Percentiles rank a stretch among this genome's conserved stretches.
phyloP scores from a whole-genome alignment of 2,888 invertebrate genomes.

The Alcis repandata region DNA sequence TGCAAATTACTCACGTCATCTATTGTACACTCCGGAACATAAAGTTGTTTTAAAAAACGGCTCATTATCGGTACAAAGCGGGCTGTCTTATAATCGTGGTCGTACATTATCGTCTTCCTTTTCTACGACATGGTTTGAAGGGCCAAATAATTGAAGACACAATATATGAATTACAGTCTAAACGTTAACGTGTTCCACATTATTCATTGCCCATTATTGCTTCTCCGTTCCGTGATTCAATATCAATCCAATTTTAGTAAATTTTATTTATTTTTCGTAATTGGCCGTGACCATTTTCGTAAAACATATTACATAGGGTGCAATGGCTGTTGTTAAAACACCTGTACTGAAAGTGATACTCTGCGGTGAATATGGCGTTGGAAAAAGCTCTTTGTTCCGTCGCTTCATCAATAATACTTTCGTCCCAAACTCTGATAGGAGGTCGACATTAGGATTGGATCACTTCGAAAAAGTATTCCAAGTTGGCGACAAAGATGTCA shows the following conservation, averaged over 20 bases:
- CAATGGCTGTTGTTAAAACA: slow-evolving; percentile 93
- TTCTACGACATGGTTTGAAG: too few species aligned
- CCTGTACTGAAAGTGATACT: slow-evolving; percentile 97
- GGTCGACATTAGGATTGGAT: slow-evolving; percentile 96
- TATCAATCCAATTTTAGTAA: neutral
- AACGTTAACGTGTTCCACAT: too few species aligned
- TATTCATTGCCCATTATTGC: too few species aligned
- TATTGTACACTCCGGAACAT: too few species aligned
- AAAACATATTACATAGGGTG: slow-evolving; percentile 11
- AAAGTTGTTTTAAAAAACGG: too few species aligned
- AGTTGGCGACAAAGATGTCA: slow-evolving; percentile 91
- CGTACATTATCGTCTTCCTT: too few species aligned
- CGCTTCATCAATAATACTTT: slow-evolving; percentile 96
- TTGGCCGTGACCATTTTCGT: neutral
- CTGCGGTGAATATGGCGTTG: slow-evolving; percentile 98
- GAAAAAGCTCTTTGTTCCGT: slow-evolving; percentile 97
- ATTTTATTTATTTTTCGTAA: neutral
- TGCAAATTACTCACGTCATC: too few species aligned
- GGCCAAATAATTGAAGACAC: too few species aligned
- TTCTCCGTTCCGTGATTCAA: too few species aligned
- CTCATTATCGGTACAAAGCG: too few species aligned
- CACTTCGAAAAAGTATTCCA: slow-evolving; percentile 94
- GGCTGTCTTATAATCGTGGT: too few species aligned
- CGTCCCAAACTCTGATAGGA: slow-evolving; percentile 92
- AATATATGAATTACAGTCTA: too few species aligned